phyloP scores from a whole-genome alignment of 2,113 vertebrate species.

The Anser cygnoides region DNA sequence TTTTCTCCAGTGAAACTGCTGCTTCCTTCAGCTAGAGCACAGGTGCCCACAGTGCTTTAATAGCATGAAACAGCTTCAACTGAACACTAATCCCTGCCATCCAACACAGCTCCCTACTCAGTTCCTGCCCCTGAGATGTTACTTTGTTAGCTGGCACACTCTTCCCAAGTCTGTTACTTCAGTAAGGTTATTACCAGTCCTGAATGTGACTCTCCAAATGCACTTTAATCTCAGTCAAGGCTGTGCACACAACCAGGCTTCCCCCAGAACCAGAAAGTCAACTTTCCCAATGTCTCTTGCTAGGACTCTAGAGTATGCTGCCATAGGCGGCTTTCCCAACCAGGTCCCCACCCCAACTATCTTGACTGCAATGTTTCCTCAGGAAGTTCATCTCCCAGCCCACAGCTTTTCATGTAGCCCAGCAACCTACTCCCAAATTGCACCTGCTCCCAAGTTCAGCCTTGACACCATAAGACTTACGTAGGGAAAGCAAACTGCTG shows the following conservation, averaged over 20 bases:
- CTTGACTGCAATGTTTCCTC: not conserved
- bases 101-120: not conserved
- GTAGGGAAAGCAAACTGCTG: not conserved
- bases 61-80: not conserved
- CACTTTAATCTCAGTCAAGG: not conserved
- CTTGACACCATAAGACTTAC: not conserved
- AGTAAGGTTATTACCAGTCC: not conserved
- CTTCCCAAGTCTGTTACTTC: not conserved
- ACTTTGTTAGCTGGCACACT: not conserved
- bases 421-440: not conserved
- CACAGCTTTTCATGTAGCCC: not conserved
- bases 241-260: not conserved
- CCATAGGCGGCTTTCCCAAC: not conserved
- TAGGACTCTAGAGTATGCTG: not conserved
- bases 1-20: not conserved
- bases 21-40: not conserved
- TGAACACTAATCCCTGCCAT: not conserved
- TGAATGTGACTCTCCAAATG: not conserved
- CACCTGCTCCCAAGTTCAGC: not conserved
- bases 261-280: constrained; percentile 12
- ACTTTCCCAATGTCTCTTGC: not conserved
- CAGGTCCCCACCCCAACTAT: not conserved
- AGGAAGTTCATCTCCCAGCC: not conserved
- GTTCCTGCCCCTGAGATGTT: not conserved
- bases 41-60: not conserved